Evolutionary conservation across 2,797 vertebrate genomes (phyloP).

Genomic region (Epinephelus awoara): DNA sequence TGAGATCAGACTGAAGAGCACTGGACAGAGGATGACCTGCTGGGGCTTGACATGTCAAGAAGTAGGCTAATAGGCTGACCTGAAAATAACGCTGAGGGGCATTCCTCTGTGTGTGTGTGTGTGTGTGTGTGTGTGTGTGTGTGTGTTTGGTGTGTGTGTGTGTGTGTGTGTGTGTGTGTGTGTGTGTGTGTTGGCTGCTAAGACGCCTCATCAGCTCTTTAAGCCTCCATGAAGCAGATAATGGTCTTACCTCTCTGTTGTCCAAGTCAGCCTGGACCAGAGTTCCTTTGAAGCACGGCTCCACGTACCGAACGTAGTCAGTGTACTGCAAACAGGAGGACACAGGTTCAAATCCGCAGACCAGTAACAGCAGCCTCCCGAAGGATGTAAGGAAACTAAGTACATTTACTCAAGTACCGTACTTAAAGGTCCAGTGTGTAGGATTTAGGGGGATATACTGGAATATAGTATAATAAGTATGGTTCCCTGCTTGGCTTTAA

Average conservation of each 20-base stretch:
- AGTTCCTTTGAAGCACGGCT: conserved; percentile 95
- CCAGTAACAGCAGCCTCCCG: too few relatives aligned
- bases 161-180: conserved; percentile 17
- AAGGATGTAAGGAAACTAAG: too few relatives aligned
- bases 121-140: conserved; percentile 1
- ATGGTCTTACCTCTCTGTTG: conserved; percentile 93
- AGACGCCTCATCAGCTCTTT: conserved; percentile 37
- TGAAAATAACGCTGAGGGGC: not conserved
- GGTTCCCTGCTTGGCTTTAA: too few relatives aligned
- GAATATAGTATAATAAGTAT: too few relatives aligned
- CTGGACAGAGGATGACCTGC: conserved; percentile 11
- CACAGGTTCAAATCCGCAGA: too few relatives aligned
- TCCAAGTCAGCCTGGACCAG: conserved; percentile 97
- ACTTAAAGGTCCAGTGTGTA: too few relatives aligned
- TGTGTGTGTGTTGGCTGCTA: conserved; percentile 21
- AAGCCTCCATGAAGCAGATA: conserved; percentile 57
- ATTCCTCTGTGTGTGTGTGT: conserved; percentile 1
- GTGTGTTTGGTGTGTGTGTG: conserved; percentile 19
- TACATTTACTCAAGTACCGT: too few relatives aligned
- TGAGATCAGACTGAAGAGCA: too few relatives aligned
- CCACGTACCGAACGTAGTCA: conserved; percentile 95
- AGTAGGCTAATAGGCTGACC: conserved; percentile 58
- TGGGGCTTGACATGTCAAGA: conserved; percentile 43
- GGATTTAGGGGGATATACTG: too few relatives aligned
- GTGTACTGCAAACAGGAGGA: conserved; percentile 88